Percentiles rank a stretch among this genome's conserved stretches.
Evolutionary conservation across 2,888 invertebrate genomes (phyloP).

Genomic region (Epiblema foenella): DNA sequence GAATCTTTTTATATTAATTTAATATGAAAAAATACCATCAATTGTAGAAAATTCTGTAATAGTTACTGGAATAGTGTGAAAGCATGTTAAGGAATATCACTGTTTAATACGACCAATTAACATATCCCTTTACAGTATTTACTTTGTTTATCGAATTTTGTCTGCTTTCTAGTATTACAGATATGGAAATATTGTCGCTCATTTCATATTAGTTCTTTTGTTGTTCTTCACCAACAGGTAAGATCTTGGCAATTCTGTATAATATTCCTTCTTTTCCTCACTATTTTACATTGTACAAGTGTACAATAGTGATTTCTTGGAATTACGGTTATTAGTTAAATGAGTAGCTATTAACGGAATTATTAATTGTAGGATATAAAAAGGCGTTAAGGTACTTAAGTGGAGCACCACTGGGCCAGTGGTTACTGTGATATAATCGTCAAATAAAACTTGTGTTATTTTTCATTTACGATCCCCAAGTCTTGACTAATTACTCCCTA

Average conservation of each 20-base stretch:
- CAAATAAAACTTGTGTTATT: constrained; percentile 31
- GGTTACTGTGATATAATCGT: constrained; percentile 29
- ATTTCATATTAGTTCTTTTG: neutral
- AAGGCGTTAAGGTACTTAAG: constrained; percentile 17
- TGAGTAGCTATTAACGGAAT: constrained; percentile 11
- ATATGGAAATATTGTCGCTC: too few species aligned
- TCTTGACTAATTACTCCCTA: constrained; percentile 37
- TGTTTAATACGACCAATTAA: too few species aligned
- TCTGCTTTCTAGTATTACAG: too few species aligned
- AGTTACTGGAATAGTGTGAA: too few species aligned
- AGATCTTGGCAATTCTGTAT: neutral
- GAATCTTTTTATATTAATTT: neutral
- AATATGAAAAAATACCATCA: too few species aligned
- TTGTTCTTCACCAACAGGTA: neutral
- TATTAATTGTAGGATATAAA: constrained; percentile 31
- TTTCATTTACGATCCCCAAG: constrained; percentile 37
- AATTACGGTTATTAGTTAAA: constrained; percentile 13
- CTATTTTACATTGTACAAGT: neutral
- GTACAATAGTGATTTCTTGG: neutral
- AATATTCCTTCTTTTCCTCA: neutral
- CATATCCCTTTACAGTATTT: too few species aligned
- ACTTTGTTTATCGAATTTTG: too few species aligned
- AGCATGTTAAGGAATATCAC: too few species aligned
- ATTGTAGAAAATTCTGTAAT: too few species aligned
- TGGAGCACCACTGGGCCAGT: constrained; percentile 17